Evolutionary conservation across 2,888 invertebrate species (phyloP), one percentile per base, ranked within the genome.

Genomic region (Lasioglossum vierecki): DNA sequence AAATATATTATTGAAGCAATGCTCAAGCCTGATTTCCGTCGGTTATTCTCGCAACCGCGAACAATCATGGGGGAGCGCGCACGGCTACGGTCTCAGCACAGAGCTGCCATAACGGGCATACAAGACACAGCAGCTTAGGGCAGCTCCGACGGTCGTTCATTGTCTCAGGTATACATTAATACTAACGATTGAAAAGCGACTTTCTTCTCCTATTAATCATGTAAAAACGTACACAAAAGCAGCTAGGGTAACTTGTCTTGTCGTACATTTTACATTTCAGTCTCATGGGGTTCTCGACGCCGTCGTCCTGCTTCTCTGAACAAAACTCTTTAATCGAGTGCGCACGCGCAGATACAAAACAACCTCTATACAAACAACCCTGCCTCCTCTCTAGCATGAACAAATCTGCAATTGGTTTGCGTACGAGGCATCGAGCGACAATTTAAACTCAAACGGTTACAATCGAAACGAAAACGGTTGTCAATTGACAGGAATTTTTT

Each of bases 191-290:
- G 82, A 88, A 91, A 63, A 90, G 84, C 92, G 89, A 87, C 87
- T 70, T 63, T 63, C 63, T 88, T 88, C 83, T 88, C 73, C 83
- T 87, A 88, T 74, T 90, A 86, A 84, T 87, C 80, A 83, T 87
- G 87, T 84, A 90, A 93, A 94, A 93, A 92, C 90, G 93, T 93
- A 93, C 92, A 93, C 93, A 92, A 92, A 93, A 93, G 93, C 93
- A 93, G 92, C 93, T 92, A 93, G 92, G 70, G 90, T 91, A 92
- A 92, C 93, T 94, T 93, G 93, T 92, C 91, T 93, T 93, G 92
- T 94, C 94, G 93, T 93, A 93, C 91, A 91, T 91, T 92, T 89
- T 92, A 92, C 92, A 91, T 91, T 92, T 94, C 93, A 94, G 94
- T 94, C 94, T 94, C 94, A 94, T 94, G 88, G 91, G 92, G 89